Evolutionary conservation across 2,113 vertebrate genomes (phyloP).

Genomic region (Hyperopisus bebe): DNA sequence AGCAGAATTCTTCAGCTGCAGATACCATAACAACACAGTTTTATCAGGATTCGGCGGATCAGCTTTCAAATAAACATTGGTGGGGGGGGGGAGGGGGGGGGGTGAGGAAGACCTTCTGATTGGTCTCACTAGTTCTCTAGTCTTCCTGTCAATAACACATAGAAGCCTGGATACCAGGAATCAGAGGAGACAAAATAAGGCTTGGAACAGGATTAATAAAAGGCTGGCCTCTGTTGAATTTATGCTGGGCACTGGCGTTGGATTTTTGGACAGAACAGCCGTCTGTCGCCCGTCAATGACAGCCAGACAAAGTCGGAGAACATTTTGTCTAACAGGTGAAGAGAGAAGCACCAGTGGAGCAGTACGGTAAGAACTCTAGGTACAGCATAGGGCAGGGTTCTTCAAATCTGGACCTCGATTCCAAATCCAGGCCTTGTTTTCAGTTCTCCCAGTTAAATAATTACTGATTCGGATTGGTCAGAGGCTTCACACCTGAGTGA

Average conservation of each 20-base stretch:
- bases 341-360: background rate
- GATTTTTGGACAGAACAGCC: background rate
- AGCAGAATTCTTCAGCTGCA: background rate
- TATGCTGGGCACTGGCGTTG: background rate
- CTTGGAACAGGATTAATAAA: background rate
- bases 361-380: background rate
- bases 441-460: no score
- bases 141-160: background rate
- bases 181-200: background rate
- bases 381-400: background rate
- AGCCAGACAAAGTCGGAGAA: background rate
- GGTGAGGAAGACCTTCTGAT: background rate
- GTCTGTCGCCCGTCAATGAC: background rate
- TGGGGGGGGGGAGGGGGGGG: background rate
- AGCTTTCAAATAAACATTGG: background rate
- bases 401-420: no score
- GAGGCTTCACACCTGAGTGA: no score
- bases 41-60: background rate
- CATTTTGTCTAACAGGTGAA: background rate
- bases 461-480: no score
- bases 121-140: background rate
- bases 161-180: constrained; percentile 3
- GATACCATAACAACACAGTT: background rate
- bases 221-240: background rate
- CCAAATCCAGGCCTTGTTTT: no score